Conservation (phyloP, 2,113 vertebrate species). For the Ginglymostoma cirratum region DNA sequence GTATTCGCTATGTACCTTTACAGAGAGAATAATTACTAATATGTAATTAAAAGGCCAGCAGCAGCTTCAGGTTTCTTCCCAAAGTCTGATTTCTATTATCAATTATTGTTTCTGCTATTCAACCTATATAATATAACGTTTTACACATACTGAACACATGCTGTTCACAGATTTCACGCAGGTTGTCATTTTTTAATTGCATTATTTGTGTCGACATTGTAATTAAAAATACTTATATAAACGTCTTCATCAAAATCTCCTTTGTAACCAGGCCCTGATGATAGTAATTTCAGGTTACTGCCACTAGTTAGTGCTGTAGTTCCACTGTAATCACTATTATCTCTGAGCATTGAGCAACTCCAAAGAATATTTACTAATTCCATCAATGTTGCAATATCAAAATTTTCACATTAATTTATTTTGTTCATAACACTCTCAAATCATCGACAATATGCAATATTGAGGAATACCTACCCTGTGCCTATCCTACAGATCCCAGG, state of each 20-base stretch:
- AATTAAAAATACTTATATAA: background rate
- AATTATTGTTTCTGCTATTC: background rate
- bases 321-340: background rate
- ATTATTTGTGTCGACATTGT: background rate
- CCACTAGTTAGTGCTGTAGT: background rate
- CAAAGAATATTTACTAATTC: background rate
- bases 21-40: background rate
- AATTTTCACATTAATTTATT: background rate
- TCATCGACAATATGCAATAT: background rate
- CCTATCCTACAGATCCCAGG: background rate
- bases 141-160: too few relatives aligned
- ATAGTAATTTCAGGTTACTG: background rate
- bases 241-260: background rate
- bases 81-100: background rate
- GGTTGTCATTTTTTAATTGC: background rate
- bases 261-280: background rate
- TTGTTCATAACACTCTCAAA: background rate
- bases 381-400: background rate
- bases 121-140: background rate
- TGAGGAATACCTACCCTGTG: background rate
- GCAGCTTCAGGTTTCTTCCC: background rate
- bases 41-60: background rate
- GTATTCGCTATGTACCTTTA: background rate
- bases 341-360: background rate
- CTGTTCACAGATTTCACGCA: background rate